Evolutionary conservation across 2,888 invertebrate genomes (phyloP).

Genomic region (Tortrix viridana): DNA sequence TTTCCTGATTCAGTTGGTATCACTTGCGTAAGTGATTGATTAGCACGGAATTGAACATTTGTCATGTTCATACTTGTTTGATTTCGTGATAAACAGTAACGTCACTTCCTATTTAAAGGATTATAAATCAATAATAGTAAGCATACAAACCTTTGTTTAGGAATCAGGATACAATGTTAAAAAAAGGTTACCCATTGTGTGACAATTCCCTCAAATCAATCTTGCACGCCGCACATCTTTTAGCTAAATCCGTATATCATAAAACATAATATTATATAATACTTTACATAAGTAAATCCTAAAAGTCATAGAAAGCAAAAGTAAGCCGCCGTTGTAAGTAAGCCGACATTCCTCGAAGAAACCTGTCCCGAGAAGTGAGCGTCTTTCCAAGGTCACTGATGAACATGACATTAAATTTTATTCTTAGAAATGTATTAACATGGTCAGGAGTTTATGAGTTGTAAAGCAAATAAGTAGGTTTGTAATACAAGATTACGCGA

Average conservation of each 20-base stretch:
- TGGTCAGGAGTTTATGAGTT: constrained; percentile 21
- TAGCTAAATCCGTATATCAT: too few species aligned
- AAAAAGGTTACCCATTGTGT: too few species aligned
- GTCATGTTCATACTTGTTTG: constrained; percentile 18
- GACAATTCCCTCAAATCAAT: too few species aligned
- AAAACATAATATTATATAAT: background rate
- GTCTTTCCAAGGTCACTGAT: constrained; percentile 70
- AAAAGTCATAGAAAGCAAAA: constrained; percentile 56
- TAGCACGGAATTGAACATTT: constrained; percentile 21
- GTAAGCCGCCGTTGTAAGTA: constrained; percentile 46
- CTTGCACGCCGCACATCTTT: too few species aligned
- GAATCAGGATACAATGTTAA: too few species aligned
- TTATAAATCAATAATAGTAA: background rate
- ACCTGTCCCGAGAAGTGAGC: constrained; percentile 70
- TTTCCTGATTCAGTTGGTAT: background rate
- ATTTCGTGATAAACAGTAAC: constrained; percentile 60
- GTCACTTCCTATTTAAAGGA: constrained; percentile 58
- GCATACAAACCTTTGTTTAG: too few species aligned
- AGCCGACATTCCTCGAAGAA: constrained; percentile 57
- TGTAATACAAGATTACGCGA: background rate
- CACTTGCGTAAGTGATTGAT: constrained; percentile 22
- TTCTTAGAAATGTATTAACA: constrained; percentile 40
- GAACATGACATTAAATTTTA: constrained; percentile 53
- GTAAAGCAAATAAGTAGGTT: background rate
- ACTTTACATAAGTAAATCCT: constrained; percentile 2